Evolutionary conservation across 2,888 invertebrate genomes (phyloP).

Genomic region (Linnaemya tessellans): DNA sequence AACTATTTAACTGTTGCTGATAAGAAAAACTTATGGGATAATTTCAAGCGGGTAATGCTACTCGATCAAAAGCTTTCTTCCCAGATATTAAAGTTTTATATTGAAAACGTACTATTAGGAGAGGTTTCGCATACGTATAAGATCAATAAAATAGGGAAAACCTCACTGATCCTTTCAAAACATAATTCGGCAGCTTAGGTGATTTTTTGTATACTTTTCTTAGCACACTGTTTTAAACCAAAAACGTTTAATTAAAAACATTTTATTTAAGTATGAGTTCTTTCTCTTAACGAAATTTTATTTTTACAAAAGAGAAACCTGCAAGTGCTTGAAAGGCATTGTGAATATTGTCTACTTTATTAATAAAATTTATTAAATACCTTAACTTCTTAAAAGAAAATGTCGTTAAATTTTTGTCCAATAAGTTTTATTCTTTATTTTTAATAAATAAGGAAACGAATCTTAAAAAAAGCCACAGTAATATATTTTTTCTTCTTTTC

Average conservation of each 20-base stretch:
- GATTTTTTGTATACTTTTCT: neutral
- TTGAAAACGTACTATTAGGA: too few relatives aligned
- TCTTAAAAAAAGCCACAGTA: conserved; percentile 45
- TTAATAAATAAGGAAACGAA: conserved; percentile 52
- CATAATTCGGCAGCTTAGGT: neutral
- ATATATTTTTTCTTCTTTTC: conserved; percentile 35
- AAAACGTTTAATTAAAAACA: too few relatives aligned
- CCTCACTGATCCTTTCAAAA: neutral
- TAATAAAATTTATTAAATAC: conserved; percentile 36
- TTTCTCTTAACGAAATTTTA: neutral
- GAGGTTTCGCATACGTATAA: too few relatives aligned
- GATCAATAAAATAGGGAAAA: too few relatives aligned
- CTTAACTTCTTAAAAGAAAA: conserved; percentile 16
- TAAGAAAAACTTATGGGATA: too few relatives aligned
- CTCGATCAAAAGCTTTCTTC: too few relatives aligned
- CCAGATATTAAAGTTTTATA: too few relatives aligned
- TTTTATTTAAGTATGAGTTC: neutral
- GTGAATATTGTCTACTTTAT: conserved; percentile 47
- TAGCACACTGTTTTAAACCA: too few relatives aligned
- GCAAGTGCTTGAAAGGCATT: conserved; percentile 28
- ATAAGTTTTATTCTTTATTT: conserved; percentile 56
- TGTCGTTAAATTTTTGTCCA: conserved; percentile 33
- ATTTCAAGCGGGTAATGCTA: too few relatives aligned
- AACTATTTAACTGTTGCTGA: too few relatives aligned
- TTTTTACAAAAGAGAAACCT: neutral